Conservation (phyloP, 1,140 invertebrate genomes). For the Oryctes rhinoceros region DNA sequence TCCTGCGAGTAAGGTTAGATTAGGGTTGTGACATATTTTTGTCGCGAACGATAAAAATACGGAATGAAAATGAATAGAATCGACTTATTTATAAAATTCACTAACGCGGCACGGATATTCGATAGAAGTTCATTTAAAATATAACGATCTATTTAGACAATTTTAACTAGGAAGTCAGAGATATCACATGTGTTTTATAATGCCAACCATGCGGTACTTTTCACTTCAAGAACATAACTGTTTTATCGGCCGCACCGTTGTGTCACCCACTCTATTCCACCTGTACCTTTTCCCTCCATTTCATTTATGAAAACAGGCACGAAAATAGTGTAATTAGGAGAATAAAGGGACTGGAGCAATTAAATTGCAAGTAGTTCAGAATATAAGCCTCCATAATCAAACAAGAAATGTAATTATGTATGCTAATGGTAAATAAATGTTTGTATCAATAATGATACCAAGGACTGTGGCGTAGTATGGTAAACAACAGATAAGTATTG, state of each 20-base stretch:
- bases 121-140: neutral
- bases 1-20: neutral
- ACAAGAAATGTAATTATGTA: too few species aligned
- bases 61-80: neutral
- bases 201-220: conserved; percentile 39
- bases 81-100: conserved; percentile 22
- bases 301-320: neutral
- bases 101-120: neutral
- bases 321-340: too few species aligned
- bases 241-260: conserved; percentile 12
- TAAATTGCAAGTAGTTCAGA: too few species aligned
- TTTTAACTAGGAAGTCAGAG: conserved; percentile 26
- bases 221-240: neutral
- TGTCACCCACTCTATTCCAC: neutral
- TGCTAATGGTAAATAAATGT: too few species aligned
- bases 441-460: too few species aligned
- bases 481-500: too few species aligned
- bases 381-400: too few species aligned
- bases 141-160: neutral
- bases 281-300: neutral
- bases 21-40: conserved; percentile 29
- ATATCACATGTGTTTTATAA: conserved; percentile 39
- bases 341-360: too few species aligned
- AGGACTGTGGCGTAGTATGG: too few species aligned
- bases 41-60: neutral